Evolutionary conservation across 2,797 vertebrate genomes (phyloP), one percentile per base, ranked within the genome.

Genomic region (Craterocephalus amniculus): DNA sequence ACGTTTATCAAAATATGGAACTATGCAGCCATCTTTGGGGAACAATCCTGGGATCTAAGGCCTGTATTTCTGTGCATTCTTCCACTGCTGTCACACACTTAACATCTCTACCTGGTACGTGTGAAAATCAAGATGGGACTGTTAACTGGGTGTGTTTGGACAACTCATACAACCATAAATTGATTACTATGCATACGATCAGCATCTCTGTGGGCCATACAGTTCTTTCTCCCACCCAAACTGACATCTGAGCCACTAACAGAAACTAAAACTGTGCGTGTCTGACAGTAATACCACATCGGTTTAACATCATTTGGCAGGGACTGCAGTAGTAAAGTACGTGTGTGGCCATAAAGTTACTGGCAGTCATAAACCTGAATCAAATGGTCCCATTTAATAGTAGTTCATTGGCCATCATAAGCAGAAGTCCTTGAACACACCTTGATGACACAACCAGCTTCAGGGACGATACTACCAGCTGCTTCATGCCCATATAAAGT

Each of bases 161-260:
- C 6, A 70, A 63, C 60, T 75, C 57, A 16, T 29, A 59, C 16
- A 22, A 70, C 64, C 74, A 85, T 86, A 83, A 87, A 87, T 40
- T 49, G 43, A 49, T 13, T 56, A n/a, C 36, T 54, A 8, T 16
- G 38, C 27, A 11, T n/a, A 10, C 13, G 12, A n/a, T 52, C 32
- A 52, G 32, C 24, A 20, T 31, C 22, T 12, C 2, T 18, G 32
- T 54, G 70, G 77, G 26, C 70, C 71, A 86, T 32, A 16, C 4
- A 1, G 29, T 69, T 58, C 34, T 11, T 29, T 51, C 16, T 8
- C 35, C 2, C 5, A 52, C 2, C 16, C 2, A 7, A n/a, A 45
- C 40, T 54, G 22, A 51, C 6, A 35, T 22, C 9, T 22, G 3
- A 48, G 3, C 35, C 1, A 45, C 14, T 57, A 11, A 58, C 7